These are phyloP conservation scores for Garrulus glandarius DNA, from an alignment of 2,797 vertebrate genomes.

Conservation along the genomic window DNA sequence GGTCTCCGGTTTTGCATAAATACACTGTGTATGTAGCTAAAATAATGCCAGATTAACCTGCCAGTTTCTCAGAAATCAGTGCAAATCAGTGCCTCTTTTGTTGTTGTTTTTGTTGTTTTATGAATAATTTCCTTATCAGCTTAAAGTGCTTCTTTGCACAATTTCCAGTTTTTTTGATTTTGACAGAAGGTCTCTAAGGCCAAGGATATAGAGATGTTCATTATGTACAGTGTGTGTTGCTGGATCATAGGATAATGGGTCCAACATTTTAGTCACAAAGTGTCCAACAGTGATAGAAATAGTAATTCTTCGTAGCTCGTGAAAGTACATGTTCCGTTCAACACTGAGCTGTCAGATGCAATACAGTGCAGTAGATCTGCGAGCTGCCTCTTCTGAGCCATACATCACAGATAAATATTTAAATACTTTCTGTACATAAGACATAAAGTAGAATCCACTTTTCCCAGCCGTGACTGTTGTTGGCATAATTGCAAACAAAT, in stretches of 20 bases:
- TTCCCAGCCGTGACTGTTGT: neutral
- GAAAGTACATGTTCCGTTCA: neutral
- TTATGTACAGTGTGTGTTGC: neutral
- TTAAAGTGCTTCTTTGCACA: neutral
- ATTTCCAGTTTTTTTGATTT: neutral
- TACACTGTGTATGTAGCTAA: neutral
- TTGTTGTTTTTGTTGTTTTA: neutral
- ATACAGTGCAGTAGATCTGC: neutral
- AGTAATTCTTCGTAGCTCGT: neutral
- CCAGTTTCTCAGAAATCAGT: neutral
- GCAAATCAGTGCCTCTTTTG: neutral
- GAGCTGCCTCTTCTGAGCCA: neutral
- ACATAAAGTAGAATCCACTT: neutral
- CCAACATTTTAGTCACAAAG: neutral
- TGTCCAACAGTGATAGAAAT: neutral
- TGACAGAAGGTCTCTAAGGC: neutral
- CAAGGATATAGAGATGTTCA: neutral
- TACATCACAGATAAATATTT: slow-evolving; percentile 32
- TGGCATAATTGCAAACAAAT: slow-evolving; percentile 20
- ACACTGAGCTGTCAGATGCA: neutral
- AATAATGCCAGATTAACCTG: neutral
- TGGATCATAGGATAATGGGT: neutral
- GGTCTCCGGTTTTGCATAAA: neutral
- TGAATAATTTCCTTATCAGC: neutral
- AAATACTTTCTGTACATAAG: neutral